Base-by-base conservation (phyloP, 2,888 invertebrate genomes). In the Stratiomys singularior region DNA sequence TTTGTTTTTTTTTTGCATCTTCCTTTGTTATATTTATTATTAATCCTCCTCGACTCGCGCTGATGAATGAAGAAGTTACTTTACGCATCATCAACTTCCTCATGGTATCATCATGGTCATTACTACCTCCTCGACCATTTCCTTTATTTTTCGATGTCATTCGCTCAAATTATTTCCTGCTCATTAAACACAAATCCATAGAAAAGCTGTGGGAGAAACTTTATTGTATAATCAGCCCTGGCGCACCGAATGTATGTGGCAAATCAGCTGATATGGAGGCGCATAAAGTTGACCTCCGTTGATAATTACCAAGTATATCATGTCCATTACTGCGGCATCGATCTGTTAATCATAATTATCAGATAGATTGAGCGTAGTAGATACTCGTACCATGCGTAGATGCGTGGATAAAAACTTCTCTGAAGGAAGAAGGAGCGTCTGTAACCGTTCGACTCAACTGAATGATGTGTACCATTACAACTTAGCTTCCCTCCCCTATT, bases 101-200 rank as follows among this genome's bases (percentile, higher is more conserved):
- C 46, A 30, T 52, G 37, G 18, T 28, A 27, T 63, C 66, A 37
- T 66, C 44, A 69, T 21, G 28, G 11, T 47, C 69, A 47, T 47
- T 46, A 69, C 47, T 69, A 47, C 47, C 66, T 44, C 5, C 37
- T 37, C 18, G 23, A 37, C 44, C 25, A n/a, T 64, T 46, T 25
- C 15, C 25, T 1, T 46, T 44, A 69, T 69, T 69, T 69, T 37
- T n/a, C 13, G 47, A 47, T 69, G 69, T 69, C 69, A 69, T 69
- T 47, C 44, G 21, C 46, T 3, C 69, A 69, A 69, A 69, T 69
- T 46, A 69, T 69, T 69, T 69, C 69, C 69, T 46, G 69, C 69
- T 69, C 69, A 69, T 69, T 69, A 69, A 69, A 69, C 69, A 69
- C 27, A 69, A 47, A 44, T 69, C 69, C 37, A 37, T 37, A 5